Evolutionary conservation across 1,140 invertebrate species (phyloP), one percentile per base, ranked within the genome.

Genomic region (Cardiocondyla obscurior): DNA sequence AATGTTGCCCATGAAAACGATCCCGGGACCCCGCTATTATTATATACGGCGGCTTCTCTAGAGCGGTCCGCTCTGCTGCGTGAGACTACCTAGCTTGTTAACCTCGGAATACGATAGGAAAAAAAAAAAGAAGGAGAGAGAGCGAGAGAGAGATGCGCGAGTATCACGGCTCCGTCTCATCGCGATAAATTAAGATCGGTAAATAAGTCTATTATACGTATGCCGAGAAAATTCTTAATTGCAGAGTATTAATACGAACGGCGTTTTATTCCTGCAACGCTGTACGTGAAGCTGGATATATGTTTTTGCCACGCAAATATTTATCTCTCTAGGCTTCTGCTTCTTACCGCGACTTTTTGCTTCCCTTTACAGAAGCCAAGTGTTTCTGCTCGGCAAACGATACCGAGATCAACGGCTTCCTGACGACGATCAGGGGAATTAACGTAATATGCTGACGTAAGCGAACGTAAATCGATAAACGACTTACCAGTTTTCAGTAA

Each of bases 1-100:
- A 88, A 88, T 88, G 86, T 79, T 85, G 83, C 67, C 73, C 67
- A 60, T 57, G 86, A 72, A 87, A 87, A 88, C 83, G 86, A 88
- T 87, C 72, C 30, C 64, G 67, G 76, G 74, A 69, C 49, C 83
- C 42, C 82, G 58, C 86, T 85, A 88, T 88, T 87, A 88, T 88
- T 88, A 88, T 88, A 88, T 88, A 85, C 83, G 79, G 22, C 46
- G 55, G 62, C 53, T 49, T 57, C 42, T 58, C 49, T 58, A 53
- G 51, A 30, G 36, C 7, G 53, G 19, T 22, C 46, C 25, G 57
- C 36, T 58, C 62, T 39, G 60, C 74, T 79, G 74, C 74, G 62
- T 79, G 73, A 79, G 62, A 79, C 74, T 79, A 67, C 60, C 46
- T 77, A 65, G 74, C 74, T 79, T 79, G 74, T 79, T 79, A 79